These are phyloP conservation scores for Caradrina clavipalpis DNA, from an alignment of 2,888 invertebrate species.

Conservation along the genomic window DNA sequence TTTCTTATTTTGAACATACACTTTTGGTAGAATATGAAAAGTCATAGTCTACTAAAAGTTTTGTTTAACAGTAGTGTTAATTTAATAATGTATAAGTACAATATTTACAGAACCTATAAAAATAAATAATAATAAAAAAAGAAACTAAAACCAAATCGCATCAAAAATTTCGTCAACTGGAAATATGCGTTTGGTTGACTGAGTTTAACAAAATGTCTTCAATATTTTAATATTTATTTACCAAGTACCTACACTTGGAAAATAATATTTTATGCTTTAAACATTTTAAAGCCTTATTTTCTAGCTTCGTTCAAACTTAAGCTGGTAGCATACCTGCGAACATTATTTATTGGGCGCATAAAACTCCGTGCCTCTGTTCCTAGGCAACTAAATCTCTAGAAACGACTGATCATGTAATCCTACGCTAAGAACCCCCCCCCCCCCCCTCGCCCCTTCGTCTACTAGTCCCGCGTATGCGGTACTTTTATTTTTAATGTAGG, in stretches of 20 bases:
- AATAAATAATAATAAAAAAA: no score
- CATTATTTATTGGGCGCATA: conserved; percentile 28
- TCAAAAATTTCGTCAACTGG: no score
- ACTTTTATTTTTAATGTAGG: no score
- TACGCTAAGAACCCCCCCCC: background rate
- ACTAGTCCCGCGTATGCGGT: background rate
- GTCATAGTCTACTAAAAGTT: no score
- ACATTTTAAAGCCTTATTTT: background rate
- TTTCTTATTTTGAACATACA: no score
- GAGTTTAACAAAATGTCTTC: no score
- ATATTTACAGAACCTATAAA: no score
- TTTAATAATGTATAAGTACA: no score
- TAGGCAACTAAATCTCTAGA: conserved; percentile 36
- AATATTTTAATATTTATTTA: background rate
- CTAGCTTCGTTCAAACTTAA: conserved; percentile 2
- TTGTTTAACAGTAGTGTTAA: no score
- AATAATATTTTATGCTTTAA: background rate
- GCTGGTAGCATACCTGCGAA: conserved; percentile 1
- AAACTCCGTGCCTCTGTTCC: conserved; percentile 9
- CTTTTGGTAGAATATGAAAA: no score
- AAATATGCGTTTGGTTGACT: no score
- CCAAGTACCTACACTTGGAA: background rate
- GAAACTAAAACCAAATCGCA: no score
- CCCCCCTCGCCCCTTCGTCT: background rate
- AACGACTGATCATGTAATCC: conserved; percentile 23